Evolutionary conservation across 2,113 vertebrate species (phyloP), one percentile per base, ranked within the genome.

Genomic region (Thermophis baileyi): DNA sequence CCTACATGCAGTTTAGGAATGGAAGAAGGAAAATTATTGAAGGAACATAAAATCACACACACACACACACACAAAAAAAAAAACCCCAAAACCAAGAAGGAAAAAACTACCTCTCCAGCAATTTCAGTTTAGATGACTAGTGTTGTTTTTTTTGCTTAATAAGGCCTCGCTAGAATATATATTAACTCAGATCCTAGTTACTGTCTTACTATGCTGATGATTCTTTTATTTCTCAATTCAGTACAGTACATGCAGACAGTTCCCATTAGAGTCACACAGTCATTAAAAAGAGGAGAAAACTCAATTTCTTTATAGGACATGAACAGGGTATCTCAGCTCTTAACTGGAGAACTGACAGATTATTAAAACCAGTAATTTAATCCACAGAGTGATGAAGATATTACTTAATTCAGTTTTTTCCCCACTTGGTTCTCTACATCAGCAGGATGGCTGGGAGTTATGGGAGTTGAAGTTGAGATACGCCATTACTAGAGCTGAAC

Each of bases 131-230:
- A 63, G 57, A 63, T n/a, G 60, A n/a, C 27, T 14, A 63, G 30
- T n/a, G 90, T 50, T 91, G 92, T 94, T 96, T 54, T 53, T 47
- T 54, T 55, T 22, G 18, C 22, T 95, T 94, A 54, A 63, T 88
- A 95, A 95, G 90, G 93, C 90, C 94, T 4, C 86, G 69, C 9
- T 20, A 54, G 90, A 92, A 89, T 87, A 55, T 0, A 92, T 92
- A 91, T 94, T 88, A 49, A 91, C 93, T 93, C 93, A 18, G 12
- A 63, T 50, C 51, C 89, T 94, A 93, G 91, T 87, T 94, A 10
- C 27, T 87, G 1, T 44, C 10, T 87, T 6, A 1, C 93, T 50
- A 47, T 47, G 14, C 8, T 22, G 53, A 86, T 90, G 95, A 94
- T 3, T 91, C 63, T 81, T 8, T 30, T 25, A 47, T 25, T 50